Conservation (phyloP, 2,888 invertebrate species). For the Phortica okadai region DNA sequence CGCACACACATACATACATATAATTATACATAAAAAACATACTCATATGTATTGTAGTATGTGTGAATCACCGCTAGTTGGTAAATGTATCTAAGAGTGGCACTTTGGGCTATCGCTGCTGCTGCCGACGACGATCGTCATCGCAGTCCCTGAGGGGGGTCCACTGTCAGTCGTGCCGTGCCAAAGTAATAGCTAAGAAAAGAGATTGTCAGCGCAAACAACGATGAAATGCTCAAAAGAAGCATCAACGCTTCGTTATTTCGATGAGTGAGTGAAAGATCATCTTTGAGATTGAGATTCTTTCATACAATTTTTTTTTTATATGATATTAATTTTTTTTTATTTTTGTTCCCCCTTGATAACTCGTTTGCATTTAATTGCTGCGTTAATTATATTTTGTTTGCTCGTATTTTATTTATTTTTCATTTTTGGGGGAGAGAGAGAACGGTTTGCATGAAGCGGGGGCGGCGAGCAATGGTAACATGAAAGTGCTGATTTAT, state of each 20-base stretch:
- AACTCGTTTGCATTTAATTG: slow-evolving; percentile 17
- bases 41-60: no score
- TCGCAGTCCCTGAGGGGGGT: no score
- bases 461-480: no score
- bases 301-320: background rate
- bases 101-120: no score
- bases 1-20: no score
- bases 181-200: background rate
- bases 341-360: background rate
- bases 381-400: slow-evolving; percentile 20
- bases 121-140: no score
- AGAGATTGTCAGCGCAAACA: background rate
- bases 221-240: no score
- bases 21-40: no score
- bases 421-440: background rate
- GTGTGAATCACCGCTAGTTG: no score
- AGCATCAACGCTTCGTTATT: background rate
- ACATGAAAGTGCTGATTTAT: no score
- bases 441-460: no score
- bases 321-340: background rate
- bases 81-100: no score
- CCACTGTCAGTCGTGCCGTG: background rate
- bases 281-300: background rate
- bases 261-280: background rate
- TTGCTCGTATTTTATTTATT: background rate